Conservation (phyloP, 2,888 invertebrate genomes). For the Lymantria dispar region DNA sequence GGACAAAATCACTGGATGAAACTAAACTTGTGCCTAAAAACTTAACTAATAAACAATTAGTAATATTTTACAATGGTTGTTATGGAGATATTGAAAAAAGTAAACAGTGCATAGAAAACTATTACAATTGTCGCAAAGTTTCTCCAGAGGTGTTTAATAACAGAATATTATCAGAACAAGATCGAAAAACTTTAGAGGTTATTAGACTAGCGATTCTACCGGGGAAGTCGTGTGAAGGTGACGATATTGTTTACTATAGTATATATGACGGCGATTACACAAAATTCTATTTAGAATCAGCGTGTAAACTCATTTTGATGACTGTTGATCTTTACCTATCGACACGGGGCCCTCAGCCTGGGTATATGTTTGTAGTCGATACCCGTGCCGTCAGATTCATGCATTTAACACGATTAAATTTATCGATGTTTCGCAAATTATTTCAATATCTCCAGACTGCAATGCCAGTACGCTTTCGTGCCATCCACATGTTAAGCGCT, state of each 20-base stretch:
- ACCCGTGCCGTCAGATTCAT: slow-evolving; percentile 73
- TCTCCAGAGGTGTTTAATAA: slow-evolving; percentile 85
- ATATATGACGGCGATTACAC: slow-evolving; percentile 2
- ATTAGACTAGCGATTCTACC: slow-evolving; percentile 27
- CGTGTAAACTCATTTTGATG: slow-evolving; percentile 6
- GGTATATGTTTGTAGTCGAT: slow-evolving; percentile 80
- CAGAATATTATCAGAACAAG: slow-evolving; percentile 77
- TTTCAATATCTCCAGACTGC: slow-evolving; percentile 82
- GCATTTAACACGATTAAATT: slow-evolving; percentile 45
- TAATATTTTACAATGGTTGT: slow-evolving; percentile 86
- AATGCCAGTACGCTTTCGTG: slow-evolving; percentile 76
- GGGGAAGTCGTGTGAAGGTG: slow-evolving; percentile 5
- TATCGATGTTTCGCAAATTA: slow-evolving; percentile 67
- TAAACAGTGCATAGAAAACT: slow-evolving; percentile 83
- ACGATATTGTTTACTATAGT: slow-evolving; percentile 4
- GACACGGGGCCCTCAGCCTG: slow-evolving; percentile 69
- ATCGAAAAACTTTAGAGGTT: slow-evolving; percentile 66
- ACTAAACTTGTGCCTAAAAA: slow-evolving; percentile 77
- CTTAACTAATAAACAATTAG: slow-evolving; percentile 82
- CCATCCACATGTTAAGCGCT: slow-evolving; percentile 81
- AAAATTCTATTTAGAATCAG: slow-evolving; percentile 1
- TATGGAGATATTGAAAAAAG: slow-evolving; percentile 82
- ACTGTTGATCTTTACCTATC: slow-evolving; percentile 43
- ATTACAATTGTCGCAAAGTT: slow-evolving; percentile 81
- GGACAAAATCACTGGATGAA: slow-evolving; percentile 71